Evolutionary conservation across 2,113 vertebrate species (phyloP), one percentile per base, ranked within the genome.

Genomic region (Cynocephalus volans): DNA sequence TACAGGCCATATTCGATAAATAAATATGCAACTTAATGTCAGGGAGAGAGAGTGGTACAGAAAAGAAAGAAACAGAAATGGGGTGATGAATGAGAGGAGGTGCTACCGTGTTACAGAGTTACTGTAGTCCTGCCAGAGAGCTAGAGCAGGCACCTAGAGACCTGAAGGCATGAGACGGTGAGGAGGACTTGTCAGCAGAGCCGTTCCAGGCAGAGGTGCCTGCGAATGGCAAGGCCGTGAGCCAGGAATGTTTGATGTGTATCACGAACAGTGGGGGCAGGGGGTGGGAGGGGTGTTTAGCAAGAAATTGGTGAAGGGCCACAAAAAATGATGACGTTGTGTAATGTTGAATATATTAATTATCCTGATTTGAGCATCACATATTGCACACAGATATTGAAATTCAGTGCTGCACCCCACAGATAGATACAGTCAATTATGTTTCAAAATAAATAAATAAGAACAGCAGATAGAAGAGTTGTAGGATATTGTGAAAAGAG

Each of bases 161-260:
- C 52, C 33, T 31, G 5, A 18, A 36, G 11, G 28, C 19, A 54
- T 19, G 14, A 81, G 41, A 4, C 13, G 11, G 28, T 18, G 5
- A 76, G 1, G 9, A 19, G 1, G 1, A 3, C 4, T 0, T 36
- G 8, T 26, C 8, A 15, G 33, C 8, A 36, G 3, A 41, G n/a
- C 4, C 41, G 4, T 67, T 75, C 28, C 14, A 77, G 9, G 4
- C 3, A 36, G 58, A 80, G 15, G 33, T 13, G 18, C 21, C 52
- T n/a, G 8, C 1, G 0, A 9, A 17, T 33, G 12, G 31, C 12
- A 19, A n/a, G 21, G 26, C 33, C 31, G 5, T 13, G 4, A 17
- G 6, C 28, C 13, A 9, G 11, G 19, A 11, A 41, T 36, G 10
- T 23, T 79, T 64, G 24, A 8, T 56, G 3, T 36, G 4, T 54